Evolutionary conservation across 2,797 vertebrate species (phyloP), one percentile per base, ranked within the genome.

Genomic region (Parauchenoglanis ngamensis): DNA sequence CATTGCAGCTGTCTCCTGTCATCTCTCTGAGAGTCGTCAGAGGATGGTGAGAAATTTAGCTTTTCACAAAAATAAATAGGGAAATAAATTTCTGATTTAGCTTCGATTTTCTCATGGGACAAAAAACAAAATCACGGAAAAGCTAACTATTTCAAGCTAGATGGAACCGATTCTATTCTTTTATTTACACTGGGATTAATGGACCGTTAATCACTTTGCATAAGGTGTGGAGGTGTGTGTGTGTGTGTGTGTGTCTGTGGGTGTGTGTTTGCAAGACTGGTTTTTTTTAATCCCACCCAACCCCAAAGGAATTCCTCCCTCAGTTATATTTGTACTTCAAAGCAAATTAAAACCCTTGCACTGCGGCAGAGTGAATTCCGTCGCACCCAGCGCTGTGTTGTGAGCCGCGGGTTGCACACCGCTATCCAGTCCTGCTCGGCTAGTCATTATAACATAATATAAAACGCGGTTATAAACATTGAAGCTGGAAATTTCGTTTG

Each of bases 21-120:
- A 95, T 99, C 89, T 95, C 97, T 13, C 87, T 98, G 79, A 97
- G 94, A 94, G 97, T 97, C 61, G 73, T 98, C 87, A 95, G 98
- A 96, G 98, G 98, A 95, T 99, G 98, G 98, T 99, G 94, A 93
- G 96, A 12, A 17, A 25, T 23, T 44, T 10, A 1, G 0, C 1
- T 76, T n/a, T 65, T 35, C 25, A 8, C 11, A 15, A 65, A 54
- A 40, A 56, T 54, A 4, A 2, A 19, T 46, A 72, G 1, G 19
- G 6, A 46, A 68, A 1, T 3, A 13, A 23, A 52, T 68, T n/a
- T 28, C 15, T 19, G 7, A 28, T 3, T 3, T 7, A 4, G 1
- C 21, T 73, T 49, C 15, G 10, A 15, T 56, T 31, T 77, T 54
- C 3, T 17, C 4, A 3, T 3, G 25, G 6, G 25, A 28, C 2